Conservation (phyloP, 1,140 invertebrate species). For the Drosophila subpulchrella region DNA sequence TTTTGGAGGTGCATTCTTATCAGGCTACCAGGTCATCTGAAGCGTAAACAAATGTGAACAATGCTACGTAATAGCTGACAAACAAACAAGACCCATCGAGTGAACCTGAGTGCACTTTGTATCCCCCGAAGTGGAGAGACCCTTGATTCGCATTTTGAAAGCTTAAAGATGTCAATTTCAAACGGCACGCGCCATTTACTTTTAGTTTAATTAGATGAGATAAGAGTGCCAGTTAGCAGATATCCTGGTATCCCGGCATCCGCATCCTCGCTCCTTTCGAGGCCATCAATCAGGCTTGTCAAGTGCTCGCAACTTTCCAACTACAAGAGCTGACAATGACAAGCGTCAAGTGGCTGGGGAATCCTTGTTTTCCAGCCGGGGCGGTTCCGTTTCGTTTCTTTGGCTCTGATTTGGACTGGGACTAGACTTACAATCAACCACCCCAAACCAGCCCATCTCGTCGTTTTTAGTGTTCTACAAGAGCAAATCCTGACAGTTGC, state of each 20-base stretch:
- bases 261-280: constrained; percentile 11
- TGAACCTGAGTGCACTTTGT: constrained; percentile 26
- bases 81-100: constrained; percentile 25
- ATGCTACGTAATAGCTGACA: constrained; percentile 31
- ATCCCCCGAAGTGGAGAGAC: constrained; percentile 2
- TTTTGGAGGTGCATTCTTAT: constrained; percentile 34
- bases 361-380: constrained; percentile 33
- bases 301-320: constrained; percentile 73
- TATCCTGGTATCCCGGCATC: constrained; percentile 5
- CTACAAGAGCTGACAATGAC: constrained; percentile 77
- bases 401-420: constrained; percentile 11
- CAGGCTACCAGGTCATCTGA: constrained; percentile 48
- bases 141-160: constrained; percentile 30
- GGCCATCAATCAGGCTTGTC: constrained; percentile 75
- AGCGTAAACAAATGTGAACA: constrained; percentile 68
- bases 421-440: constrained; percentile 5
- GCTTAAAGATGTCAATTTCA: constrained; percentile 47
- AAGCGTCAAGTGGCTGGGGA: constrained; percentile 65
- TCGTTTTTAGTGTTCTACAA: constrained; percentile 75
- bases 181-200: constrained; percentile 52
- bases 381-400: constrained; percentile 16
- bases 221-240: constrained; percentile 33
- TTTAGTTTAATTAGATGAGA: constrained; percentile 75
- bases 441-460: neutral
- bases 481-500: constrained; percentile 62